phyloP scores from a whole-genome alignment of 2,888 invertebrate genomes.

The Podabrus alpinus region DNA sequence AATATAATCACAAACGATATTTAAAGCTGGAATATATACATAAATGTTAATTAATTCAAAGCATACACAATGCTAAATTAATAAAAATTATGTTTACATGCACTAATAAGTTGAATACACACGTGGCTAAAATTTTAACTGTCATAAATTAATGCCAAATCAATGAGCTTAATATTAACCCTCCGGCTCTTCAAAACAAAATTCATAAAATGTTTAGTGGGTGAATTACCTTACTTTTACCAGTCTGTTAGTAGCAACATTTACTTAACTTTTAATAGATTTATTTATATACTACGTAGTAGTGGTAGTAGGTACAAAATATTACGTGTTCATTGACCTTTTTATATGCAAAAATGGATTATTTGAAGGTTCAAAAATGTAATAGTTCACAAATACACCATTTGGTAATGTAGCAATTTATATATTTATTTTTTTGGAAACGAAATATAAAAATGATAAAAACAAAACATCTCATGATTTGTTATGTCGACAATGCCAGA shows the following conservation, averaged over 20 bases:
- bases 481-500: background rate
- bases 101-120: background rate
- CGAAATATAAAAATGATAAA: background rate
- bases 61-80: too few species aligned
- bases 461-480: background rate
- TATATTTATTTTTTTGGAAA: background rate
- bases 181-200: background rate
- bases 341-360: background rate
- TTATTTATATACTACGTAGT: background rate
- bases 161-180: background rate
- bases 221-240: background rate
- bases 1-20: background rate
- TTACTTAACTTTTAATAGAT: background rate
- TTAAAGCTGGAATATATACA: background rate
- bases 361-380: background rate
- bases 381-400: background rate
- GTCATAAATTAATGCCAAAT: background rate
- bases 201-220: background rate
- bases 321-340: background rate
- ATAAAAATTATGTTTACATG: background rate
- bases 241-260: background rate
- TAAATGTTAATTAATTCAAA: background rate
- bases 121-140: background rate
- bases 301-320: background rate
- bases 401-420: too few species aligned